Evolutionary conservation across 2,113 vertebrate genomes (phyloP).

Genomic region (Mustela nigripes): DNA sequence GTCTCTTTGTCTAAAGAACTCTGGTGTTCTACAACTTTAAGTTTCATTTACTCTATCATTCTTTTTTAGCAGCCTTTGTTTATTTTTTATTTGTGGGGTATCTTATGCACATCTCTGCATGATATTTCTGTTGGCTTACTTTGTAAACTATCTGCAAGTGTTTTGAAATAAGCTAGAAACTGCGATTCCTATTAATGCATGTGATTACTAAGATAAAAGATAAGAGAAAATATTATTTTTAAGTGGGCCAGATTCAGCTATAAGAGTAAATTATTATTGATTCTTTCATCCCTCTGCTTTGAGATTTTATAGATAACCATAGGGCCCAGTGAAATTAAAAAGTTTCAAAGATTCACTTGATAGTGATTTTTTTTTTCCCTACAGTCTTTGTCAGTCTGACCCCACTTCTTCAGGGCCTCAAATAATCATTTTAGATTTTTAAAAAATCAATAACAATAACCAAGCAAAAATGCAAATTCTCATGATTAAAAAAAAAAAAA

Average conservation of each 20-base stretch:
- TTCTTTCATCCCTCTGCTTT: background rate
- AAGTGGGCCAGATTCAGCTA: background rate
- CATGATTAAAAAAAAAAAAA: background rate
- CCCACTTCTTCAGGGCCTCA: background rate
- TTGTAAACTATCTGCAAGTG: constrained; percentile 28
- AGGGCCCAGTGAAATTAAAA: background rate
- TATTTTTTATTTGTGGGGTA: background rate
- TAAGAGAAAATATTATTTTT: constrained; percentile 51
- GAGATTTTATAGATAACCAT: background rate
- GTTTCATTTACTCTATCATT: background rate
- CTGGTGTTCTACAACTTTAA: background rate
- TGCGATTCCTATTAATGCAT: background rate
- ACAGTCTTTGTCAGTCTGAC: accelerated
- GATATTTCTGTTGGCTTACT: constrained; percentile 35
- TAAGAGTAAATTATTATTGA: background rate
- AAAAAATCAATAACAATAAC: background rate
- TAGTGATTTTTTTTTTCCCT: background rate
- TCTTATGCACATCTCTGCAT: background rate
- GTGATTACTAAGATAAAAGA: constrained; percentile 32
- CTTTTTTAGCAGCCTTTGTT: background rate
- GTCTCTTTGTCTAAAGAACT: background rate
- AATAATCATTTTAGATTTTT: background rate
- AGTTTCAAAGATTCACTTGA: background rate
- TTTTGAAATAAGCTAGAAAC: constrained; percentile 36
- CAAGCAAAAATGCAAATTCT: background rate